Base-by-base conservation (phyloP, 1,140 invertebrate genomes). In the Sinonovacula constricta region DNA sequence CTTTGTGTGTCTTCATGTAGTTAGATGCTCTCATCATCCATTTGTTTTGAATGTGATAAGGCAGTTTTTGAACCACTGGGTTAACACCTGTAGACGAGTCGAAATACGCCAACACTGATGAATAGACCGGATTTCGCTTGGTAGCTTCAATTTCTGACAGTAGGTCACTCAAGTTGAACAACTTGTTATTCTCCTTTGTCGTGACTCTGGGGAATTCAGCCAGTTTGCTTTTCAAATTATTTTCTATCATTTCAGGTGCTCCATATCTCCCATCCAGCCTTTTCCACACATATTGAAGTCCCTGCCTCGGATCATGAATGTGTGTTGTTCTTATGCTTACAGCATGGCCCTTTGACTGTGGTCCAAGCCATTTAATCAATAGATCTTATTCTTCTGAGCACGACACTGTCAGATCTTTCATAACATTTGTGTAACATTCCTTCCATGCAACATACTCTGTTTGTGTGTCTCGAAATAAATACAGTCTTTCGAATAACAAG, bases 241-340 rank as follows among this genome's bases (percentile, higher is more conserved):
- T 26, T 24, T 76, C 63, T 14, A 80, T 39, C 7, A 68, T 62
- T 36, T 82, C 76, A 12, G 77, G 75, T 2, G 33, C 15, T n/a
- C 79, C 75, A 68, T 62, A 81, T 31, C 70, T n/a, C 34, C 81
- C 80, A 60, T 81, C 70, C 7, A 81, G 24, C 0, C 75, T 24
- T 3, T 79, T 53, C 81, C 65, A 82, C n/a, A 82, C 59, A 39
- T 57, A 51, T 15, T 15, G 1, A 18, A 79, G 57, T 24, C 67
- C 80, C n/a, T 54, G 18, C 3, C 3, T n/a, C 3, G 80, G 75
- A 30, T 79, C 54, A 22, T 60, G 2, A 1, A 66, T 39, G 54
- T 67, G 56, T 2, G 63, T 56, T 33, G 70, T 7, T 14, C 66
- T 45, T 28, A 80, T 34, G 36, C 56, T 71, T 14, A 24, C 30